Base-by-base conservation (phyloP, 2,797 vertebrate genomes). In the Paguma larvata region DNA sequence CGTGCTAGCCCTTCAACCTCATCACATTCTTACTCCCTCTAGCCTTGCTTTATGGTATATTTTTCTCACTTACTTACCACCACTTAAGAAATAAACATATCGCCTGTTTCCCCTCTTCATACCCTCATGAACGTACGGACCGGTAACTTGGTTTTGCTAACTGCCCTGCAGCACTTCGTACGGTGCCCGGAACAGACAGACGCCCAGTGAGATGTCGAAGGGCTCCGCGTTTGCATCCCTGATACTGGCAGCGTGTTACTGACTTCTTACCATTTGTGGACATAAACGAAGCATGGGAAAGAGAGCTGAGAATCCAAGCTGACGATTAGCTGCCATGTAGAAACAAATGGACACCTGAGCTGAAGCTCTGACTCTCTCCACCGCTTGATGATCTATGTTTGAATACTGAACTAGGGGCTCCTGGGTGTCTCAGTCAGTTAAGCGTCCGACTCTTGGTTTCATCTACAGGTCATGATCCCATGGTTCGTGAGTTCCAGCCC, bases 301-400 rank as follows among this genome's bases (percentile, higher is more conserved):
- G 23, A 63, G 87, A 68, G 21, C 73, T 8, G 32, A 48, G 62
- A 46, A 5, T 77, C 44, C 62, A 18, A 1, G 34, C 59, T 9
- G 41, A 7, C 12, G 2, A 1, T 27, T 6, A 53, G 18, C 0
- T 15, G 0, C 68, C 23, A 21, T 0, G 2, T 12, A 38, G 65
- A 63, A 80, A 14, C 32, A 2, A 8, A 0, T 5, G 27, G 85
- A 65, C 3, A 2, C 19, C 5, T 4, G 46, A 16, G 32, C 30
- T 0, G 0, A 63, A 82, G 41, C 41, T n/a, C 70, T 13, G 53
- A 41, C 53, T 46, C 2, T 13, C 46, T 62, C 2, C 3, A 6
- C 67, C 18, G 46, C 63, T 51, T 25, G 68, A 16, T 44, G 23
- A 48, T 19, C 14, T 4, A 0, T 25, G 6, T 41, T 53, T n/a